These are phyloP conservation scores for Ormyrus labotus DNA, from an alignment of 2,888 invertebrate species.

Conservation along the genomic window DNA sequence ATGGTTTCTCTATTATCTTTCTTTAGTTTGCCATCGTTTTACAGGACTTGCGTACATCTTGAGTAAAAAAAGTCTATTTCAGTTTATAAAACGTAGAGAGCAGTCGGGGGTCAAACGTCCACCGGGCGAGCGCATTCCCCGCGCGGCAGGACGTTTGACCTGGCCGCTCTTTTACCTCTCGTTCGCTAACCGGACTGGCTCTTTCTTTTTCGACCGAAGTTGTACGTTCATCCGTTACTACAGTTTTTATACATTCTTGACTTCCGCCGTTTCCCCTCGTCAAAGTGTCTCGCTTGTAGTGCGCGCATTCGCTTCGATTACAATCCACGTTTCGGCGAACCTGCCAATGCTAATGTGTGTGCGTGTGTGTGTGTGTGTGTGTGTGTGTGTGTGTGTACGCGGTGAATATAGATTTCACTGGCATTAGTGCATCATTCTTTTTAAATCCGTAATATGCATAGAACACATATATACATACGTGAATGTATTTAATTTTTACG, in stretches of 20 bases:
- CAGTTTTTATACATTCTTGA: constrained; percentile 44
- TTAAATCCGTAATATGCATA: constrained; percentile 32
- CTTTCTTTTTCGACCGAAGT: constrained; percentile 30
- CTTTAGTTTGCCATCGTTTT: background rate
- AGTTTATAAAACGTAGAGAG: constrained; percentile 21
- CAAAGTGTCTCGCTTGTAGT: constrained; percentile 59
- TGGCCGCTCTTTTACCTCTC: constrained; percentile 6
- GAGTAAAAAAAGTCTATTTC: constrained; percentile 30
- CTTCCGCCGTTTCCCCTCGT: constrained; percentile 22
- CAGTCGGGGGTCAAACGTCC: constrained; percentile 20
- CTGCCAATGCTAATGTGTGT: background rate
- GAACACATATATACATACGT: constrained; percentile 55
- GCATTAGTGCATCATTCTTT: constrained; percentile 20
- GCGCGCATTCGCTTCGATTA: constrained; percentile 40
- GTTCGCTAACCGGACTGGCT: constrained; percentile 25
- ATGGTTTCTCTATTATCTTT: constrained; percentile 19
- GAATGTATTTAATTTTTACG: constrained; percentile 46
- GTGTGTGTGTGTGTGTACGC: background rate
- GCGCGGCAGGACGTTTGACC: constrained; percentile 34
- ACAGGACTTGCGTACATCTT: constrained; percentile 29
- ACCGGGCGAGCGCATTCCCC: constrained; percentile 14
- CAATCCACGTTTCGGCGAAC: background rate
- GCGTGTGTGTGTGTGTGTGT: background rate
- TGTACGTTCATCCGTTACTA: constrained; percentile 47
- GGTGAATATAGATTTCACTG: background rate